A percentile compares a stretch with the other conserved stretches of the same genome.
These are phyloP conservation scores for Charadrius vociferus DNA, from an alignment of 2,113 vertebrate species.

Conservation along the genomic window DNA sequence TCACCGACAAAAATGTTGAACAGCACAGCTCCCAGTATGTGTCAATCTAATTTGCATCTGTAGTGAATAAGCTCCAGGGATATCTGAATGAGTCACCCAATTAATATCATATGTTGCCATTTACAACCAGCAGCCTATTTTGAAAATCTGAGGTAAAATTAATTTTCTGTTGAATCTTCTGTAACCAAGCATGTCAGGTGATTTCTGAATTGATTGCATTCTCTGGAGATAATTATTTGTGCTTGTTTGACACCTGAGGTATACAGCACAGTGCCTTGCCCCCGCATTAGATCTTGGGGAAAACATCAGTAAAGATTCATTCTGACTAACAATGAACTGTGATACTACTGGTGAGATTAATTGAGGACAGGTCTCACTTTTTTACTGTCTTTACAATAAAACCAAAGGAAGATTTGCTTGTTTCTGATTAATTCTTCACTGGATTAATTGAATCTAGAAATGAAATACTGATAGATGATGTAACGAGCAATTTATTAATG, in stretches of 20 bases:
- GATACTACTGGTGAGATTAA: neutral
- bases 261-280: neutral
- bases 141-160: neutral
- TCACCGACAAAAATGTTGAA: too few species aligned
- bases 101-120: neutral
- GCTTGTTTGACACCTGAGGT: neutral
- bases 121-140: neutral
- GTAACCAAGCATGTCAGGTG: neutral
- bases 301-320: neutral
- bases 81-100: neutral
- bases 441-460: neutral
- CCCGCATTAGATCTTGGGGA: neutral
- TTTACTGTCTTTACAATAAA: neutral
- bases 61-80: neutral
- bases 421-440: neutral
- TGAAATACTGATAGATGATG: neutral
- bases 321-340: neutral
- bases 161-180: neutral
- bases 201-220: neutral
- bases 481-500: neutral
- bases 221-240: neutral
- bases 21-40: neutral
- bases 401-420: neutral
- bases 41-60: neutral
- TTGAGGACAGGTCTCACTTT: neutral